These are phyloP conservation scores for Calyptomena viridis DNA, from an alignment of 2,113 vertebrate species.

Conservation along the genomic window DNA sequence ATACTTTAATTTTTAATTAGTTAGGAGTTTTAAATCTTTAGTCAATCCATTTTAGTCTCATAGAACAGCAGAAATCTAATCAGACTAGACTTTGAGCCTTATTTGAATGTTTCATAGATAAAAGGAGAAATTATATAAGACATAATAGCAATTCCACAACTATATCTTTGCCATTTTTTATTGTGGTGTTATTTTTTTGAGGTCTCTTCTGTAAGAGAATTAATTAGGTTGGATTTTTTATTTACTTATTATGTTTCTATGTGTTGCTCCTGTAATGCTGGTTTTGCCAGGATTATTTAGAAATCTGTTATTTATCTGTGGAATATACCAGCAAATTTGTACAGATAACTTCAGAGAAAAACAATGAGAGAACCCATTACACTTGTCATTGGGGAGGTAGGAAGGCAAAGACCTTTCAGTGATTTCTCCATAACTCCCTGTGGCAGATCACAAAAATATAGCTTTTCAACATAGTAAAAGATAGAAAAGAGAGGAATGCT, in stretches of 20 bases:
- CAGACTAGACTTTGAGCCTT: neutral
- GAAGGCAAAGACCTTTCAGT: neutral
- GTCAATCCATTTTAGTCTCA: neutral
- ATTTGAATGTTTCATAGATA: neutral
- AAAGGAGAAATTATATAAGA: neutral
- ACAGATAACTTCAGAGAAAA: neutral
- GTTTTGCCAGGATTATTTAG: neutral
- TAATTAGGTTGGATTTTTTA: neutral
- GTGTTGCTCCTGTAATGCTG: neutral
- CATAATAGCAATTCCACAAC: neutral
- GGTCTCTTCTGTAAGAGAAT: neutral
- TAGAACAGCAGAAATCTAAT: neutral
- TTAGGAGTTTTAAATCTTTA: neutral
- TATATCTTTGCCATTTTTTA: neutral
- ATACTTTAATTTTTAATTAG: neutral
- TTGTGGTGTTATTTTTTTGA: neutral
- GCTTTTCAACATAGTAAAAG: neutral
- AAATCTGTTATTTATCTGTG: neutral
- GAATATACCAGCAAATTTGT: neutral
- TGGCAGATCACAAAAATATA: neutral
- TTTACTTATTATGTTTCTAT: neutral
- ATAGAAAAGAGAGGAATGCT: neutral
- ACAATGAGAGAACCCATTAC: neutral
- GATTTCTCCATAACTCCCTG: neutral
- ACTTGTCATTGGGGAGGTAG: neutral